Percentiles rank a stretch among this genome's conserved stretches.
These are phyloP conservation scores for Zaprionus davidi DNA, from an alignment of 1,140 invertebrate species.

Conservation along the genomic window DNA sequence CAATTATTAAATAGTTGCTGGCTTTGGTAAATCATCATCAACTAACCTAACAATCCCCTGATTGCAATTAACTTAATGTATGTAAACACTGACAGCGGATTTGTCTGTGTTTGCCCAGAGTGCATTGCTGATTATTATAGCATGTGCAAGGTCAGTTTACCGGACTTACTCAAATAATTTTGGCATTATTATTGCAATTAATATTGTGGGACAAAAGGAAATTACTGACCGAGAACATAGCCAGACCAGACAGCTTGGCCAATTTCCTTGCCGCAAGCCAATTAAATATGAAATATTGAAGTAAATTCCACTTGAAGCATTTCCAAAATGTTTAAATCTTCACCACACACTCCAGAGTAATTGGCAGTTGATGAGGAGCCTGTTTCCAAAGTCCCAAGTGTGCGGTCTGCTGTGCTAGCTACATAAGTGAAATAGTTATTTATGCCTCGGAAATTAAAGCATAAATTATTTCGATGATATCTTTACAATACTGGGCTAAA, in stretches of 20 bases:
- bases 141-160: constrained; percentile 37
- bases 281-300: constrained; percentile 57
- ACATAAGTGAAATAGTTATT: constrained; percentile 41
- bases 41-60: background rate
- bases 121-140: constrained; percentile 32
- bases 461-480: constrained; percentile 51
- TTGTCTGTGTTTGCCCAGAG: constrained; percentile 22
- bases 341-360: constrained; percentile 12
- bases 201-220: constrained; percentile 38
- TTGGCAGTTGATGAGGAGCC: constrained; percentile 18
- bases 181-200: constrained; percentile 72
- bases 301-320: constrained; percentile 11
- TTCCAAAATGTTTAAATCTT: constrained; percentile 25
- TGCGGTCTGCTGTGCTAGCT: background rate
- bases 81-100: constrained; percentile 10
- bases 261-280: constrained; percentile 37
- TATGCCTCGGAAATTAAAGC: constrained; percentile 55
- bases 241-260: constrained; percentile 8
- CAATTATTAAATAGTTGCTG: background rate
- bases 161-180: constrained; percentile 47
- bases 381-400: background rate
- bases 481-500: background rate
- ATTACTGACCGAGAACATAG: constrained; percentile 25
- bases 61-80: constrained; percentile 5
- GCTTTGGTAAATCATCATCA: background rate